Evolutionary conservation across 92 coral and sea anemone species (phyloP), one percentile per base, ranked within the genome.

Genomic region (Umimayanthus chanpuru): DNA sequence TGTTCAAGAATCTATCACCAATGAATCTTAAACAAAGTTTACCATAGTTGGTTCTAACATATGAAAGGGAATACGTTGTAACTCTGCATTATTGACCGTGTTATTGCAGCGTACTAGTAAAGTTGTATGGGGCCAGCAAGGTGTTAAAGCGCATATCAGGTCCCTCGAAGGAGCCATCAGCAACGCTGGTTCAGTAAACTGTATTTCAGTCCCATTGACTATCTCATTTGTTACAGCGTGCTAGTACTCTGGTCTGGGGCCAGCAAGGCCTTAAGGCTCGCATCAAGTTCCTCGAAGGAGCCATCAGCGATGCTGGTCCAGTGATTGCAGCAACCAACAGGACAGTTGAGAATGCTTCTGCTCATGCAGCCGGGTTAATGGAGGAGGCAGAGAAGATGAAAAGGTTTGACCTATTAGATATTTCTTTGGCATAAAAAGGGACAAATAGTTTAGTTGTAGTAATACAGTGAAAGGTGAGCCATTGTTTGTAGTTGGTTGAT

Each of bases 291-390:
- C 87, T 83, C 14, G 78, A 70, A 44, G 67, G 61, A 9, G 64
- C 25, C 64, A 41, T 70, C 39, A 83, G 28, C 15, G 77, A 29
- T 6, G 87, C 87, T 21, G 32, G 41, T 29, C 87, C 87, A 43
- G 25, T 68, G 73, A 72, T 83, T 41, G 79, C 26, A 25, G 87
- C 38, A 26, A 53, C 87, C 14, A 83, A 83, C 68, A 83, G 26
- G 41, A 83, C 87, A 29, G 79, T 87, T 49, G 91, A 78, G 53
- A 97, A 92, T 82, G 97, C 93, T 74, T 95, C 96, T 7, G 43
- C 64, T 58, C 97, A 95, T 70, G 97, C 99, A 9, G 93, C 95
- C 3, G 84, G 90, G 25, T 90, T 97, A 4, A 94, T 94, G 50
- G 91, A 86, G 9, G 94, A 92, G 67, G 97, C 99, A 32, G 49